These are phyloP conservation scores for Cyprinus carpio DNA, from an alignment of 2,113 vertebrate species.

Conservation along the genomic window DNA sequence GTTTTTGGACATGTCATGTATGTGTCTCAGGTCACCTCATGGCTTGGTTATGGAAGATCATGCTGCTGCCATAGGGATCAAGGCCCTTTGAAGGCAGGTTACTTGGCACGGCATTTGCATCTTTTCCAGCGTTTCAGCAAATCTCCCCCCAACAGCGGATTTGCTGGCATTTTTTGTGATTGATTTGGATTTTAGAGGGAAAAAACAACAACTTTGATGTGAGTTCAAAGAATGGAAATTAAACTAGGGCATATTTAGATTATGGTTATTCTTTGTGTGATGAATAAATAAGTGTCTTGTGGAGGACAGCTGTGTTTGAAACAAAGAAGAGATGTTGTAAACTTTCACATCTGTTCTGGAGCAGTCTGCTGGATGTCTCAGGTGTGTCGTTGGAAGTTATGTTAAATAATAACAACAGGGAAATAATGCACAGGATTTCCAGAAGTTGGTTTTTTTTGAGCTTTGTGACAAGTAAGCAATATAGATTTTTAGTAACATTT, in stretches of 20 bases:
- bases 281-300: slow-evolving; percentile 15
- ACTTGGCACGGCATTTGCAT: slow-evolving; percentile 72
- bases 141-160: slow-evolving; percentile 3
- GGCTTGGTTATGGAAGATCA: slow-evolving; percentile 70
- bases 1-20: slow-evolving; percentile 67
- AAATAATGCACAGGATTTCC: not conserved
- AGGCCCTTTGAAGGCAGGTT: slow-evolving; percentile 75
- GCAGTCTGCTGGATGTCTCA: slow-evolving; percentile 45
- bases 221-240: slow-evolving; percentile 39
- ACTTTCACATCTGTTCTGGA: slow-evolving; percentile 15
- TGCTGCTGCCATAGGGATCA: slow-evolving; percentile 81
- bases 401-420: not conserved
- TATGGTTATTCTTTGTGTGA: slow-evolving; percentile 22
- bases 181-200: not conserved
- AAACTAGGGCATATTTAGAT: slow-evolving; percentile 26
- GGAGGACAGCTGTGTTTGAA: slow-evolving; percentile 37
- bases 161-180: slow-evolving; percentile 18
- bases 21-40: slow-evolving; percentile 72
- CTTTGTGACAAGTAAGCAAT: not conserved
- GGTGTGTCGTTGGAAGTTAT: slow-evolving; percentile 37
- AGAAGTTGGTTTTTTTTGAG: not conserved
- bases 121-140: slow-evolving; percentile 61
- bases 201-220: slow-evolving; percentile 24
- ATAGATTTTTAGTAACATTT: not conserved
- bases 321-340: slow-evolving; percentile 36